Evolutionary conservation across 2,888 invertebrate genomes (phyloP).

Genomic region (Ditula angustiorana): DNA sequence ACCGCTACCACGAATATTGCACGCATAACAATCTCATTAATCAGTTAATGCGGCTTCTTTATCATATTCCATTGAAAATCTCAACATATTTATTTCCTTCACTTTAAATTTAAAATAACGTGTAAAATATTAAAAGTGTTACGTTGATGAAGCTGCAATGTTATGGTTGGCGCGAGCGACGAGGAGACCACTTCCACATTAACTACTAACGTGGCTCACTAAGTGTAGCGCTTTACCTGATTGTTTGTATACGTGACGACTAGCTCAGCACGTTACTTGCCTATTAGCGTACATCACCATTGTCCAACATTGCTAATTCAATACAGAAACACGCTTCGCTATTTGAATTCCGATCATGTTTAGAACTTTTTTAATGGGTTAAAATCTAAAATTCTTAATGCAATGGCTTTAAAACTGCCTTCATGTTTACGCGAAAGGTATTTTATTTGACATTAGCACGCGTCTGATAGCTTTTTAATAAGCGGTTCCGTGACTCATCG

Average conservation of each 20-base stretch:
- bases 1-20: conserved; percentile 43
- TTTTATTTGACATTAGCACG: conserved; percentile 44
- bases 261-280: conserved; percentile 67
- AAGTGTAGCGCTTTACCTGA: conserved; percentile 59
- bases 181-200: conserved; percentile 27
- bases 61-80: conserved; percentile 23
- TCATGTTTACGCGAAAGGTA: conserved; percentile 36
- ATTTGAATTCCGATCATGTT: conserved; percentile 44
- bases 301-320: conserved; percentile 40
- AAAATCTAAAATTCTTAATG: conserved; percentile 3
- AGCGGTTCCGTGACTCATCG: conserved; percentile 57
- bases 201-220: conserved; percentile 45
- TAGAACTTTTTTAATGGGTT: conserved; percentile 14
- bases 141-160: not conserved
- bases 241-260: conserved; percentile 66
- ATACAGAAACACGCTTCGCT: conserved; percentile 52
- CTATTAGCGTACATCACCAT: conserved; percentile 63
- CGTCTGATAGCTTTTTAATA: conserved; percentile 65
- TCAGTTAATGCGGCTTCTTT: conserved; percentile 41
- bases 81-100: conserved; percentile 16
- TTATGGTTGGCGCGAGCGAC: conserved; percentile 6
- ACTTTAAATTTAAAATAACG: conserved; percentile 18
- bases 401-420: conserved; percentile 18
- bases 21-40: conserved; percentile 45
- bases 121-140: conserved; percentile 7